Evolutionary conservation across 1,140 invertebrate genomes (phyloP).

Genomic region (Pentalonia nigronervosa): DNA sequence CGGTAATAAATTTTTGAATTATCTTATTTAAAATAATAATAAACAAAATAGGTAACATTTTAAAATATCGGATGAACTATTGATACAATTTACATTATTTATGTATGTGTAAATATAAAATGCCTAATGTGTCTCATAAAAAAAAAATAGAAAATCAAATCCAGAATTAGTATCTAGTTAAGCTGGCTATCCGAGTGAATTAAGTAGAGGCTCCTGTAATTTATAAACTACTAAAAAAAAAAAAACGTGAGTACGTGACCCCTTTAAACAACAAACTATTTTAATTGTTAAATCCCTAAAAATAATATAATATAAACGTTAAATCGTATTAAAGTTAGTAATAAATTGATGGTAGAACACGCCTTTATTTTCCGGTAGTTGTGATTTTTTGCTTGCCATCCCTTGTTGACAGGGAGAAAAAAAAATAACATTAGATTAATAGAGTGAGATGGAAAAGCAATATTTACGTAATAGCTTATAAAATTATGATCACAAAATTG

Average conservation of each 20-base stretch:
- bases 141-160: neutral
- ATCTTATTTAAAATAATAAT: neutral
- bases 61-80: neutral
- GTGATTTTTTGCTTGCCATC: neutral
- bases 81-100: neutral
- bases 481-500: no score
- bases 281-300: neutral
- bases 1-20: neutral
- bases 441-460: neutral
- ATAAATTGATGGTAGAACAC: neutral
- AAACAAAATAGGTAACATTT: neutral
- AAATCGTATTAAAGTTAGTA: neutral
- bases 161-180: neutral
- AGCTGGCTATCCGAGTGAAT: no score
- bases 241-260: neutral
- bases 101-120: neutral
- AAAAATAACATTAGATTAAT: neutral
- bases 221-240: neutral
- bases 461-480: no score
- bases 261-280: neutral
- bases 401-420: neutral
- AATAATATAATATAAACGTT: neutral
- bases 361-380: neutral
- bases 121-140: neutral
- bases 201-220: neutral